Evolutionary conservation across 2,113 vertebrate genomes (phyloP), one percentile per base, ranked within the genome.

Genomic region (Phrynocephalus versicolor): DNA sequence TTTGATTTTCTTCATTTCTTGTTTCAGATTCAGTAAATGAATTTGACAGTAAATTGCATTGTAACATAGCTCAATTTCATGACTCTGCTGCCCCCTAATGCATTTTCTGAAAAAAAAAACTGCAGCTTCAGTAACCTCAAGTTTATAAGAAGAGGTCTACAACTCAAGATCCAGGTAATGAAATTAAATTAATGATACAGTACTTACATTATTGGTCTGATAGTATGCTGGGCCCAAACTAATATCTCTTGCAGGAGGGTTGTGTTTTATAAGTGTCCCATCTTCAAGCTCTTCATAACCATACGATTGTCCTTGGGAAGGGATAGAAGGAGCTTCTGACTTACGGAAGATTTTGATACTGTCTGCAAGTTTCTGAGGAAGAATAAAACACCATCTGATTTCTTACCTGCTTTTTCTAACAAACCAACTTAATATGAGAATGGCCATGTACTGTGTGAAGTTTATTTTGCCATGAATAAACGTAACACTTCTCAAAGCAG

Each of bases 181-280:
- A 7, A 91, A 86, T 58, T 35, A 27, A 30, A 82, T 55, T 15
- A 81, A 69, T 82, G 41, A 85, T 89, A 94, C 94, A 55, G 83
- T 89, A 94, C 94, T 95, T 94, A 97, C 97, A 93, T 92, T 82
- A 16, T 88, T 81, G 18, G 93, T 95, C 55, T 67, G 93, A 92
- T 97, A 97, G 88, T 89, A 97, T 21, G 96, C 96, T 71, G 97
- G 97, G 64, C 97, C 97, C 57, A 97, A 85, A 25, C 92, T 97
- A 81, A 67, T 78, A 85, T 97, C 96, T 88, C 39, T 93, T 58
- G 65, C 41, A 87, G 96, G 96, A 41, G 95, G 93, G 51, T 64
- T 85, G 58, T 95, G 92, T 87, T 93, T 96, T 74, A 86, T 57
- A 83, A 98, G 93, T 73, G 92, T 87, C 74, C 91, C 96, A 82